Percentiles rank a stretch among this genome's conserved stretches.
Conservation (phyloP, 2,888 invertebrate species). For the Camptogramma bilineatum region DNA sequence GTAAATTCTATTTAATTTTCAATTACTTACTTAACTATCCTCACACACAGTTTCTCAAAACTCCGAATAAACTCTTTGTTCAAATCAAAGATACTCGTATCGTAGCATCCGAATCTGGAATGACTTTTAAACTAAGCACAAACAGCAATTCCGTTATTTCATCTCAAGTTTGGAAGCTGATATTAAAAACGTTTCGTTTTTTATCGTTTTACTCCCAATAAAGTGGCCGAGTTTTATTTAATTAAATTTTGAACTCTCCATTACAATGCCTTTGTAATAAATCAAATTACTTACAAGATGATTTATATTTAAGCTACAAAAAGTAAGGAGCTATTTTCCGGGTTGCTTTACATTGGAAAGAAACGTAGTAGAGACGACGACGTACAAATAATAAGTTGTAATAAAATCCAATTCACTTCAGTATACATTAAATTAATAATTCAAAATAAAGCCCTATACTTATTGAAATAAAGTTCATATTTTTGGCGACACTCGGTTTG, state of each 20-base stretch:
- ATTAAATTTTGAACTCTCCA: slow-evolving; percentile 30
- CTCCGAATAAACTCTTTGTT: neutral
- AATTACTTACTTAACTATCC: no score
- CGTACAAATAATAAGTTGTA: no score
- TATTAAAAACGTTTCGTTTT: slow-evolving; percentile 37
- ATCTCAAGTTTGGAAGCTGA: slow-evolving; percentile 27
- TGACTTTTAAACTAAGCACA: slow-evolving; percentile 8
- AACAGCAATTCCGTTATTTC: slow-evolving; percentile 36
- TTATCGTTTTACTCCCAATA: slow-evolving; percentile 15
- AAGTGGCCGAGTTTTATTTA: slow-evolving; percentile 24
- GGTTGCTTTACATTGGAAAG: no score
- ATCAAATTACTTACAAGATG: slow-evolving; percentile 8
- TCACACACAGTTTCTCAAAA: neutral
- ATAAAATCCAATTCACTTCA: no score
- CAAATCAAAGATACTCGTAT: neutral
- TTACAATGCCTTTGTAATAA: slow-evolving; percentile 18
- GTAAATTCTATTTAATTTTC: no score
- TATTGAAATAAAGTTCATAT: no score
- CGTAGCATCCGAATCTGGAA: neutral
- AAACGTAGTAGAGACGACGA: no score
- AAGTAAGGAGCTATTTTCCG: neutral
- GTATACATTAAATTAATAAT: no score
- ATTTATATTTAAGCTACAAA: slow-evolving; percentile 3
- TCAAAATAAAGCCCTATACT: no score
- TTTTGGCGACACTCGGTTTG: no score